Conservation (phyloP, 1,140 invertebrate species). For the Sitodiplosis mosellana region DNA sequence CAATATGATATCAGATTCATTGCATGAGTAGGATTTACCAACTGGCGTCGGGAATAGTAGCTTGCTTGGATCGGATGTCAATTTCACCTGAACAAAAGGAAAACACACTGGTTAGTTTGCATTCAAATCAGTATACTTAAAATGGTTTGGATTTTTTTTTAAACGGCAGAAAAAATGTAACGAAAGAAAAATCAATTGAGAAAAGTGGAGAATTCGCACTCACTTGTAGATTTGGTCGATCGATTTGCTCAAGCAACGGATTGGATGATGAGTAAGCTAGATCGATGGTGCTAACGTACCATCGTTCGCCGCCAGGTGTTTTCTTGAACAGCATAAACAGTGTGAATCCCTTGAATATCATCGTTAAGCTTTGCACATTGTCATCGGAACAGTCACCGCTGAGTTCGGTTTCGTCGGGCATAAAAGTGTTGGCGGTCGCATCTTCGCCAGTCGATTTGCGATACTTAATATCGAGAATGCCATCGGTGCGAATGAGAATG, state of each 20-base stretch:
- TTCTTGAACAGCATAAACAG: conserved; percentile 49
- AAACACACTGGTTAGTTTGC: conserved; percentile 27
- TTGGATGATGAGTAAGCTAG: conserved; percentile 39
- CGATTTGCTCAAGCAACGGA: conserved; percentile 30
- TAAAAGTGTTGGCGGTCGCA: conserved; percentile 39
- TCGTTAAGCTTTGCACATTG: conserved; percentile 42
- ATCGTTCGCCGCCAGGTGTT: conserved; percentile 49
- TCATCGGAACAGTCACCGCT: conserved; percentile 46
- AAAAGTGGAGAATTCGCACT: too few relatives aligned
- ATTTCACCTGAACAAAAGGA: conserved; percentile 20
- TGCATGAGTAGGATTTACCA: conserved; percentile 62
- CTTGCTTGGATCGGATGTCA: conserved; percentile 36
- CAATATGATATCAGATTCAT: conserved; percentile 30
- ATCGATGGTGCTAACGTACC: conserved; percentile 59
- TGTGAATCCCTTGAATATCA: conserved; percentile 50
- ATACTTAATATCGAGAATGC: conserved; percentile 41
- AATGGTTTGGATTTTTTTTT: too few relatives aligned
- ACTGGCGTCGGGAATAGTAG: conserved; percentile 67
- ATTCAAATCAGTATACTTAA: too few relatives aligned
- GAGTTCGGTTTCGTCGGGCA: conserved; percentile 40
- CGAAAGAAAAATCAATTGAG: not conserved
- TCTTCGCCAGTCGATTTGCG: conserved; percentile 42
- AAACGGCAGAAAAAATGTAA: too few relatives aligned
- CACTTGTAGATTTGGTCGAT: conserved; percentile 28
- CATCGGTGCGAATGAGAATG: conserved; percentile 39